Percentiles rank a stretch among this genome's conserved stretches.
These are phyloP conservation scores for Amorpha juglandis DNA, from an alignment of 2,888 invertebrate genomes.

Conservation along the genomic window DNA sequence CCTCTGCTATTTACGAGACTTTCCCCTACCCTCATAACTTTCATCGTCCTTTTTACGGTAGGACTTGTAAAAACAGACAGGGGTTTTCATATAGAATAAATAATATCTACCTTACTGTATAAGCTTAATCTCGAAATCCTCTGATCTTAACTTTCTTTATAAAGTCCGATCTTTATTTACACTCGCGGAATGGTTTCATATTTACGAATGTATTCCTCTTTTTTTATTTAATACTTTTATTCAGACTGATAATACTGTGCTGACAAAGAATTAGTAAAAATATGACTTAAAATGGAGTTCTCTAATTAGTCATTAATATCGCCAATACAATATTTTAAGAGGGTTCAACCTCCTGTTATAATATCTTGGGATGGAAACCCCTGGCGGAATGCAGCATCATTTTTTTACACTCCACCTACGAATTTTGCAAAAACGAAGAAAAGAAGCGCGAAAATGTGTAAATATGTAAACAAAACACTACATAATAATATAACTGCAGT, in stretches of 20 bases:
- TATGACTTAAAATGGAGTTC: no score
- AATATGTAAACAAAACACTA: no score
- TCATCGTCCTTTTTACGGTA: constrained; percentile 77
- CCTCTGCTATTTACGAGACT: constrained; percentile 80
- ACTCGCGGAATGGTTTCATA: not conserved
- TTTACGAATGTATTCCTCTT: not conserved
- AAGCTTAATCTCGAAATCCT: constrained; percentile 25
- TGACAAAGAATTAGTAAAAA: no score
- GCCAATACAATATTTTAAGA: no score
- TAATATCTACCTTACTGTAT: constrained; percentile 35
- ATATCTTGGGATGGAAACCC: no score
- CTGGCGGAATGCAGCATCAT: no score
- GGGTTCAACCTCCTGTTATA: no score
- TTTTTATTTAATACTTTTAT: not conserved
- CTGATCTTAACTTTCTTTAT: constrained; percentile 22
- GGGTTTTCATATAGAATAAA: constrained; percentile 66
- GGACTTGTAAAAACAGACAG: constrained; percentile 74
- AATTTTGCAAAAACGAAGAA: no score
- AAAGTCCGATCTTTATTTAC: constrained; percentile 2
- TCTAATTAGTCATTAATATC: no score
- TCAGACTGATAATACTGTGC: not conserved
- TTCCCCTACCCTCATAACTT: constrained; percentile 80
- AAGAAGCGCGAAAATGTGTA: no score
- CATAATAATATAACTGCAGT: no score
- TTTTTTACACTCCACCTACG: no score